phyloP scores from a whole-genome alignment of 2,888 invertebrate species.

The Stratiomys singularior region DNA sequence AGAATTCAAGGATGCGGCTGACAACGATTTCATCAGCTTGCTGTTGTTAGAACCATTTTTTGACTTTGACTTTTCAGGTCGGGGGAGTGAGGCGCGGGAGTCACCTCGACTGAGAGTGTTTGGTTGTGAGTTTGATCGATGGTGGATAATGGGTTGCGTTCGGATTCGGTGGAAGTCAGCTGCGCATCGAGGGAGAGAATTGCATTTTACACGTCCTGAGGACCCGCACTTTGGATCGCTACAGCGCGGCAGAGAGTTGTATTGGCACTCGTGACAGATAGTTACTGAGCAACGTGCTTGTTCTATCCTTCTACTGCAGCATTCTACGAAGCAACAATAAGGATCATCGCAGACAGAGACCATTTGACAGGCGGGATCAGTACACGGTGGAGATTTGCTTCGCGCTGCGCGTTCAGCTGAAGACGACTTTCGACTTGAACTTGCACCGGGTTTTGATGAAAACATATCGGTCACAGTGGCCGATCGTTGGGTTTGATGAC shows the following conservation, averaged over 20 bases:
- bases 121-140: constrained; percentile 64
- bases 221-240: constrained; percentile 65
- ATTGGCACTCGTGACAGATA: constrained; percentile 63
- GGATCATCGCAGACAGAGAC: constrained; percentile 65
- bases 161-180: constrained; percentile 62
- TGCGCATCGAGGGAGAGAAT: constrained; percentile 66
- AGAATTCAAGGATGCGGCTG: constrained; percentile 72
- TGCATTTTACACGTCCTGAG: constrained; percentile 62
- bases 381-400: constrained; percentile 63
- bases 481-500: constrained; percentile 65
- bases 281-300: constrained; percentile 47
- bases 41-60: constrained; percentile 52
- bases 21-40: constrained; percentile 67
- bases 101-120: constrained; percentile 64
- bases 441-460: constrained; percentile 54
- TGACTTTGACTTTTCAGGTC: constrained; percentile 53
- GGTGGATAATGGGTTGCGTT: constrained; percentile 54
- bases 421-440: constrained; percentile 60
- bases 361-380: constrained; percentile 64
- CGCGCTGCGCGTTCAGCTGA: constrained; percentile 64
- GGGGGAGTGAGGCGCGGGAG: constrained; percentile 60
- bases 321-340: constrained; percentile 62
- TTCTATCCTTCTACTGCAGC: constrained; percentile 56
- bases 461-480: constrained; percentile 65
- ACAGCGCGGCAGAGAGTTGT: constrained; percentile 62